Percentiles rank a stretch among this genome's conserved stretches.
phyloP scores from a whole-genome alignment of 2,888 invertebrate genomes.

The Plagodis dolabraria region DNA sequence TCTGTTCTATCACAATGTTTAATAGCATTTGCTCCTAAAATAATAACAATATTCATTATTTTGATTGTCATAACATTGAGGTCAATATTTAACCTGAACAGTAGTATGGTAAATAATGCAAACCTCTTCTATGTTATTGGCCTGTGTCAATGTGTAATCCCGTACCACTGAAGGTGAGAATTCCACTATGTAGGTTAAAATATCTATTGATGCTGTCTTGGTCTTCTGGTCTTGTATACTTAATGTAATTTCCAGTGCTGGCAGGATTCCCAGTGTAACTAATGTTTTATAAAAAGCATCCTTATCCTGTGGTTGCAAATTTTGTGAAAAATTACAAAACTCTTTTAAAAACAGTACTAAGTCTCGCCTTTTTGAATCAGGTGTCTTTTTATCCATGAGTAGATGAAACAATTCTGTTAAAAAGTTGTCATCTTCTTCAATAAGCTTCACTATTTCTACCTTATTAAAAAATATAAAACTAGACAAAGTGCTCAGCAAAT shows the following conservation, averaged over 20 bases:
- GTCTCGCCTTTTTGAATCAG: conserved; percentile 94
- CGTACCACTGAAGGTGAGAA: conserved; percentile 98
- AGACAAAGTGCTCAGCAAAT: conserved; percentile 97
- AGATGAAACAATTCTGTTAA: conserved; percentile 97
- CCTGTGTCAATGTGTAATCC: conserved; percentile 98
- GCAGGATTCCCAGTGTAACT: conserved; percentile 93
- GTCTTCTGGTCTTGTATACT: conserved; percentile 97
- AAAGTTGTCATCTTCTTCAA: conserved; percentile 99
- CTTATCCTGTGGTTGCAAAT: conserved; percentile 97
- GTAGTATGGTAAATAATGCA: conserved; percentile 27
- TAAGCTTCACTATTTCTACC: conserved; percentile 98
- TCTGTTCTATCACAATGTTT: conserved; percentile 99
- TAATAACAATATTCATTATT: conserved; percentile 25
- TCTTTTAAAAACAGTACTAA: conserved; percentile 99
- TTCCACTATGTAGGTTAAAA: conserved; percentile 98
- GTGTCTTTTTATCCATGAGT: conserved; percentile 94
- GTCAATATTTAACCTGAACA: conserved; percentile 22
- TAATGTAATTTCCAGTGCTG: conserved; percentile 95
- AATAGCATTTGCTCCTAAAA: conserved; percentile 96
- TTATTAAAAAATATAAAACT: conserved; percentile 99
- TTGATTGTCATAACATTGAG: conserved; percentile 22
- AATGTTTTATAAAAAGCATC: conserved; percentile 98
- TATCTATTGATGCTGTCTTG: conserved; percentile 98
- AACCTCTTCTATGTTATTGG: conserved; percentile 95
- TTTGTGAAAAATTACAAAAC: conserved; percentile 99